These are phyloP conservation scores for Protobothrops flavoviridis DNA, from an alignment of 2,113 vertebrate genomes.

Conservation along the genomic window DNA sequence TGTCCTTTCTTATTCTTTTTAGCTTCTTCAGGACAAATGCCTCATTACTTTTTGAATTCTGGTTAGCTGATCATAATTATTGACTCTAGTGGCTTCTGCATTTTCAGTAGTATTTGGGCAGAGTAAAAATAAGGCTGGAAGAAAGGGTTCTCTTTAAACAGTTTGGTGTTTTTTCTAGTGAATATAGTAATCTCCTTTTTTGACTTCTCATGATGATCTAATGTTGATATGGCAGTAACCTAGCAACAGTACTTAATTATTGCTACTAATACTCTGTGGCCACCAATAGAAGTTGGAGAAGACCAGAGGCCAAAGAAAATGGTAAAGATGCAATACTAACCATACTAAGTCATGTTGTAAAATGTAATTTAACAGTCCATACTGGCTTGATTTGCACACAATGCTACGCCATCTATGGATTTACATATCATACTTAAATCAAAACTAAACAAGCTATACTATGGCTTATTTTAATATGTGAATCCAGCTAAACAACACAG, in stretches of 20 bases:
- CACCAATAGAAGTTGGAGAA: neutral
- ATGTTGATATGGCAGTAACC: slow-evolving; percentile 12
- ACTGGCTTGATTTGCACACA: neutral
- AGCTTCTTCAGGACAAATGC: neutral
- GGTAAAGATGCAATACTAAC: neutral
- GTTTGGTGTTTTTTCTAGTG: neutral
- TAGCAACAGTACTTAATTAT: slow-evolving; percentile 20
- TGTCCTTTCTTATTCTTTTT: neutral
- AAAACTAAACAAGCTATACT: neutral
- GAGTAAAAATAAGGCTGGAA: neutral
- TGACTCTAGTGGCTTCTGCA: neutral
- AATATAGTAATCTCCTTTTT: slow-evolving; percentile 2
- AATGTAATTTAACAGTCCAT: neutral
- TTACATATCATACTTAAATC: neutral
- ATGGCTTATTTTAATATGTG: neutral
- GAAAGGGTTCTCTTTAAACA: neutral
- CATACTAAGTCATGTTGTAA: neutral
- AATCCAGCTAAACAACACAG: neutral
- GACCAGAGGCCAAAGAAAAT: neutral
- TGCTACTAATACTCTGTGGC: neutral
- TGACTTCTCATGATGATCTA: neutral
- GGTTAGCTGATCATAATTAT: neutral
- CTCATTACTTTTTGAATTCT: neutral
- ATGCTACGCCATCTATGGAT: neutral
- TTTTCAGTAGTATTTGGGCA: neutral